A percentile compares a stretch with the other conserved stretches of the same genome.
Conservation (phyloP, 2,113 vertebrate species). For the Manacus vitellinus region DNA sequence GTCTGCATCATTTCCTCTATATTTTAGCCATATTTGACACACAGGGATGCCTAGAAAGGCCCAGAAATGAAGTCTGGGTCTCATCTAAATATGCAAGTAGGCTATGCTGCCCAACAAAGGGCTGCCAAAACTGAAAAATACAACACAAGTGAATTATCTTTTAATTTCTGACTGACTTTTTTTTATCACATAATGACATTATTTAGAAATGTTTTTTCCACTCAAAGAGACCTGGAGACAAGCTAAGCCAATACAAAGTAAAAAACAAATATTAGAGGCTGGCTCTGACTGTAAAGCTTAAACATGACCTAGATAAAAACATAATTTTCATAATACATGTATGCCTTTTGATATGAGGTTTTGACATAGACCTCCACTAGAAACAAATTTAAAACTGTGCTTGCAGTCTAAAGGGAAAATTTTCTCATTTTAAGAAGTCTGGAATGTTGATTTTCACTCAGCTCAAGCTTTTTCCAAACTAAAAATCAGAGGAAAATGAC, state of each 20-base stretch:
- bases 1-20: not conserved
- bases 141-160: not conserved
- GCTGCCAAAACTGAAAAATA: not conserved
- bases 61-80: not conserved
- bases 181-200: not conserved
- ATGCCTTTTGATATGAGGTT: not conserved
- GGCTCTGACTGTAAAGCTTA: not conserved
- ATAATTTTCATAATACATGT: not conserved
- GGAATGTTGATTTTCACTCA: not conserved
- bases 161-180: not conserved
- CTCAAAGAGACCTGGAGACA: not conserved
- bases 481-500: not conserved
- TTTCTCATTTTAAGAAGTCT: not conserved
- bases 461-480: not conserved
- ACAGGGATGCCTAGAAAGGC: not conserved
- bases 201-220: not conserved
- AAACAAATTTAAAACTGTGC: not conserved
- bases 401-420: not conserved
- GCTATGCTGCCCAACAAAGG: not conserved
- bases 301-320: not conserved
- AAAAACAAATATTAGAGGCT: not conserved
- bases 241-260: no score
- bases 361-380: not conserved
- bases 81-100: not conserved
- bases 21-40: not conserved